Evolutionary conservation across 2,888 invertebrate genomes (phyloP), one percentile per base, ranked within the genome.

Genomic region (Sphaerolaimus hirsutus): DNA sequence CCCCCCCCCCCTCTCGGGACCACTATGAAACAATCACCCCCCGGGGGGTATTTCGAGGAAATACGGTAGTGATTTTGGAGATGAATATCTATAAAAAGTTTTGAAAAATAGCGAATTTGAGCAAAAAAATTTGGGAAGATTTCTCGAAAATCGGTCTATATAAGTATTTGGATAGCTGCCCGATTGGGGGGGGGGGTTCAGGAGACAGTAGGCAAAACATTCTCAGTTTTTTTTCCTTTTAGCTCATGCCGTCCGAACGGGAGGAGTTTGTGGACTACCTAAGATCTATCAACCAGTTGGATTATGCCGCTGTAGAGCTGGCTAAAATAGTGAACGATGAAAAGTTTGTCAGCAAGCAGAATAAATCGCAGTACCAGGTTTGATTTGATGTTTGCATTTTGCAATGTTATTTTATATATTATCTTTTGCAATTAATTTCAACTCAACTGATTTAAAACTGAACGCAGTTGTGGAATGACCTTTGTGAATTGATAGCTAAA

Each of bases 201-300:
- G n/a, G n/a, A n/a, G n/a, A n/a, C n/a, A n/a, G n/a, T n/a, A n/a
- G n/a, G n/a, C n/a, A n/a, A n/a, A n/a, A n/a, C n/a, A n/a, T n/a
- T n/a, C n/a, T n/a, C n/a, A n/a, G n/a, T n/a, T n/a, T n/a, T n/a
- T n/a, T n/a, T n/a, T n/a, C n/a, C n/a, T n/a, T n/a, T n/a, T n/a
- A 75, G 73, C 67, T 97, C 43, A 78, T 78, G 55, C 91, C 93
- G 3, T 89, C 91, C 69, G 83, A 89, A 63, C 76, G 84, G 1
- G 97, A 99, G 67, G 86, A 89, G 61, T 99, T 83, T 64, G 83
- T 99, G 51, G 84, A 84, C 53, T 99, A 89, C 64, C 70, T 99
- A 52, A 77, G 75, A 54, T 74, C 76, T 38, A 78, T 81, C 46
- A 78, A 75, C 45, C 76, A 81, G 58, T 69, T 97, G 52, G 93